phyloP scores from a whole-genome alignment of 2,113 vertebrate species.

The Casuarius casuarius region DNA sequence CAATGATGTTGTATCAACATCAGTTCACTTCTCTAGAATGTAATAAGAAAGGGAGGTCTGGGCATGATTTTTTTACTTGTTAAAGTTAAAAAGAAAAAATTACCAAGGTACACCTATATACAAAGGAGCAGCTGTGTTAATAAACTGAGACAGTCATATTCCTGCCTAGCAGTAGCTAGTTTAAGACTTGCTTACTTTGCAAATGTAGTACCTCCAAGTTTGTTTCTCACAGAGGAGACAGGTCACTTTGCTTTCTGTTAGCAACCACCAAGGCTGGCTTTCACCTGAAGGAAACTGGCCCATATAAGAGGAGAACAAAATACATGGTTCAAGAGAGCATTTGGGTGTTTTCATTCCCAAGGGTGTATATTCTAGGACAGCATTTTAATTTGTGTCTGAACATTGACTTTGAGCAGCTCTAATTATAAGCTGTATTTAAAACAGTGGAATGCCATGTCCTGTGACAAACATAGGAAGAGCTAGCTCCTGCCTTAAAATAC shows the following conservation, averaged over 20 bases:
- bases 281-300: background rate
- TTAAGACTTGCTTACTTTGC: background rate
- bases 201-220: rapidly evolving
- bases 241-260: background rate
- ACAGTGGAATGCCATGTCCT: too few relatives aligned
- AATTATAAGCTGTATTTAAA: background rate
- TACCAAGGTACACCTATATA: background rate
- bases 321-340: background rate
- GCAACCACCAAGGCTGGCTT: background rate
- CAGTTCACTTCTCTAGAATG: background rate
- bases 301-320: background rate
- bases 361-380: background rate
- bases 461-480: background rate
- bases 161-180: rapidly evolving
- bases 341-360: background rate
- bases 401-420: background rate
- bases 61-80: background rate
- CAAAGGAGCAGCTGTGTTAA: background rate
- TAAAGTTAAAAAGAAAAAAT: background rate
- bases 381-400: background rate
- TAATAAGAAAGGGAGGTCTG: background rate
- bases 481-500: background rate
- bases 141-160: rapidly evolving
- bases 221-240: background rate
- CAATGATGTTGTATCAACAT: rapidly evolving